Evolutionary conservation across 2,888 invertebrate genomes (phyloP).

Genomic region (Drepanosiphum platanoidis): DNA sequence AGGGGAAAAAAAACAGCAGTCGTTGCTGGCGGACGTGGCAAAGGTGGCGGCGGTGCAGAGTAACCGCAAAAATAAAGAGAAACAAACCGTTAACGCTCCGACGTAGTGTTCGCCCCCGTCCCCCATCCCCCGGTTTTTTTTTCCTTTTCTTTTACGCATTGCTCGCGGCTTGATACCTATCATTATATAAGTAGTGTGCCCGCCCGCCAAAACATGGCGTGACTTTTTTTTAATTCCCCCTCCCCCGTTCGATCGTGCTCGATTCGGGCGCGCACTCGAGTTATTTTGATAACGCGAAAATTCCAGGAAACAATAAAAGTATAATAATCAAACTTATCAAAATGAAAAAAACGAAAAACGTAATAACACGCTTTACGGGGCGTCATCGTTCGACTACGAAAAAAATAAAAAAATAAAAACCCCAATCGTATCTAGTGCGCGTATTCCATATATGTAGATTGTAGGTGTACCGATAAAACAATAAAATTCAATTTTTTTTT

Average conservation of each 20-base stretch:
- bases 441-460: too few relatives aligned
- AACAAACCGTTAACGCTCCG: constrained; percentile 21
- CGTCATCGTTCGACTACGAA: too few relatives aligned
- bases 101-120: background rate
- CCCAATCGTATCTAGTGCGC: too few relatives aligned
- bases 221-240: constrained; percentile 16
- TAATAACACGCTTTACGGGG: background rate
- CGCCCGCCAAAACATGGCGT: constrained; percentile 16
- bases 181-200: constrained; percentile 3
- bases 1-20: constrained; percentile 27
- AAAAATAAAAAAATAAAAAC: too few relatives aligned
- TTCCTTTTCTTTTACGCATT: background rate
- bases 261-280: background rate
- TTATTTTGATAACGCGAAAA: background rate
- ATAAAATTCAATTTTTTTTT: too few relatives aligned
- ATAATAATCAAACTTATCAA: too few relatives aligned
- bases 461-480: too few relatives aligned
- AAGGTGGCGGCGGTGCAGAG: background rate
- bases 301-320: background rate
- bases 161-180: background rate
- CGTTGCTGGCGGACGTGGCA: background rate
- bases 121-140: background rate
- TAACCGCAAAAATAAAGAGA: constrained; percentile 24
- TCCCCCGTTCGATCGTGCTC: background rate
- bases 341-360: background rate